A percentile compares a stretch with the other conserved stretches of the same genome.
Conservation (phyloP, 2,113 vertebrate species). For the Phaethornis superciliosus region DNA sequence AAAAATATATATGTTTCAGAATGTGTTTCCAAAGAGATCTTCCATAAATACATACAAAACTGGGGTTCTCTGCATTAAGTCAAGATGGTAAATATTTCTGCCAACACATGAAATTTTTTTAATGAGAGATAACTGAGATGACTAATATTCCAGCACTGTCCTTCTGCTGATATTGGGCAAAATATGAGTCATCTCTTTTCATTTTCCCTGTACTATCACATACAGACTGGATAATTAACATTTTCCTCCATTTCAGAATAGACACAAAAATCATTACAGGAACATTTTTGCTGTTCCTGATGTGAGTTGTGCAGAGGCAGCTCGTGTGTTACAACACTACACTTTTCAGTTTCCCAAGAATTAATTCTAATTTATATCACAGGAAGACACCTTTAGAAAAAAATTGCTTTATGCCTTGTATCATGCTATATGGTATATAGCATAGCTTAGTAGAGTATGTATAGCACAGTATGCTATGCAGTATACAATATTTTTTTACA, state of each 20-base stretch:
- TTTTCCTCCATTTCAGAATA: not conserved
- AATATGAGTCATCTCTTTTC: not conserved
- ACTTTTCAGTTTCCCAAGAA: not conserved
- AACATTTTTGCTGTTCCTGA: not conserved
- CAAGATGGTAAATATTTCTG: not conserved
- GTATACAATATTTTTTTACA: not conserved
- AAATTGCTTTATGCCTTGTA: not conserved
- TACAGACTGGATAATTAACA: not conserved
- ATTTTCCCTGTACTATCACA: not conserved
- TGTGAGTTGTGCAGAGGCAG: not conserved
- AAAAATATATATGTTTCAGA: not conserved
- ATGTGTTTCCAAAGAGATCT: not conserved
- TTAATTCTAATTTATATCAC: not conserved
- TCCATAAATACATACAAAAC: not conserved
- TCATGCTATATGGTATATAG: not conserved
- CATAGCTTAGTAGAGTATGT: not conserved
- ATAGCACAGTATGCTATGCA: not conserved
- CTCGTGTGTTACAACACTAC: fast-evolving
- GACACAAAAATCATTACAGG: fast-evolving
- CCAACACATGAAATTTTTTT: not conserved
- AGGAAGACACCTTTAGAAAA: not conserved
- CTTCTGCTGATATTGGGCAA: not conserved
- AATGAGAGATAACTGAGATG: not conserved
- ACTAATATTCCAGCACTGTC: not conserved
- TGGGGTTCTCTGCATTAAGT: not conserved